Conservation (phyloP, 2,113 vertebrate genomes). For the Solea solea region DNA sequence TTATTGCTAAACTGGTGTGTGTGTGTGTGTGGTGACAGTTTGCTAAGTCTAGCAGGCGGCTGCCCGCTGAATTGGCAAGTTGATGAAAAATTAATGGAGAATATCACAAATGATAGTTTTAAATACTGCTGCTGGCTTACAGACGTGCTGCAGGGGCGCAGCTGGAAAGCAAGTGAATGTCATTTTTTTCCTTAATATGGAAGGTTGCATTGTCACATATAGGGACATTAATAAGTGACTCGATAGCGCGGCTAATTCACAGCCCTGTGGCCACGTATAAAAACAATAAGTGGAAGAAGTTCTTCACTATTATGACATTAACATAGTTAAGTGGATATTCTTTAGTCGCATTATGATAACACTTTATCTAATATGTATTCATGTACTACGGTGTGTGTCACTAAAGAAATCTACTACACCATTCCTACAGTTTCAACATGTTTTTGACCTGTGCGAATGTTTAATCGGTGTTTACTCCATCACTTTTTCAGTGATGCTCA, state of each 20-base stretch:
- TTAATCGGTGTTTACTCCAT: too few relatives aligned
- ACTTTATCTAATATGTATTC: too few relatives aligned
- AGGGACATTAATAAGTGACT: conserved; percentile 33
- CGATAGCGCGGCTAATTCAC: conserved; percentile 18
- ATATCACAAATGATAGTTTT: conserved; percentile 62
- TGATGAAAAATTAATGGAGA: conserved; percentile 70
- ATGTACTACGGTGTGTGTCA: too few relatives aligned
- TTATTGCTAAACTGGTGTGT: conserved; percentile 57
- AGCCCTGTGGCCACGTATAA: not conserved
- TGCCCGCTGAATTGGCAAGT: conserved; percentile 58
- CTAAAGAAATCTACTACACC: too few relatives aligned
- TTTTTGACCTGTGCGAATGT: too few relatives aligned
- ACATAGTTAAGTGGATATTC: not conserved
- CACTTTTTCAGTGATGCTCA: too few relatives aligned
- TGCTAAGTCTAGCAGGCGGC: conserved; percentile 46
- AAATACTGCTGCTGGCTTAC: conserved; percentile 51
- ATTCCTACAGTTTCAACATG: too few relatives aligned
- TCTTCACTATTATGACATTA: not conserved
- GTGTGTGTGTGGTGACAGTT: conserved; percentile 40
- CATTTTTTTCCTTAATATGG: conserved; percentile 38
- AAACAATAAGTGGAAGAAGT: conserved; percentile 17
- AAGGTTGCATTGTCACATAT: conserved; percentile 54
- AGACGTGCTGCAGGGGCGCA: conserved; percentile 26
- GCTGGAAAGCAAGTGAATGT: conserved; percentile 37
- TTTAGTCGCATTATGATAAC: too few relatives aligned